A percentile compares a stretch with the other conserved stretches of the same genome.
Evolutionary conservation across 92 coral and sea anemone genomes (phyloP).

Genomic region (Zoanthus sansibaricus): DNA sequence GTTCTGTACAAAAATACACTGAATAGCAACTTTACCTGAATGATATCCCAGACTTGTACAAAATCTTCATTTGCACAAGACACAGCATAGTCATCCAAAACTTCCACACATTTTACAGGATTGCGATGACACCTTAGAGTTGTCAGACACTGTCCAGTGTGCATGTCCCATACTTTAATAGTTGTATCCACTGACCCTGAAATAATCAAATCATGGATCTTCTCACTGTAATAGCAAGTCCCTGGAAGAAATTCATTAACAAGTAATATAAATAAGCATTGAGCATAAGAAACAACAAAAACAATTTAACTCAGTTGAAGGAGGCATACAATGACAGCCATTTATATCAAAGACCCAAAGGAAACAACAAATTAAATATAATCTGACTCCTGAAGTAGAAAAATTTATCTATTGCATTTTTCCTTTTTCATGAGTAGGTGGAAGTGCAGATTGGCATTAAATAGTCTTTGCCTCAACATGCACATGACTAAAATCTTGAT

Average conservation of each 20-base stretch:
- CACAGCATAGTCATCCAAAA: constrained; percentile 58
- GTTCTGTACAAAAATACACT: no score
- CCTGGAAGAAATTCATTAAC: constrained; percentile 34
- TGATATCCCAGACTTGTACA: constrained; percentile 79
- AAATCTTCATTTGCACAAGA: constrained; percentile 75
- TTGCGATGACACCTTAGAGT: constrained; percentile 69
- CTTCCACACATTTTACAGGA: constrained; percentile 75
- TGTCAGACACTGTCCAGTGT: constrained; percentile 53
- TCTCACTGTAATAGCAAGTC: constrained; percentile 44
- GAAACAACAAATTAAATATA: no score
- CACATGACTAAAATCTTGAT: no score
- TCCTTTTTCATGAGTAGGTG: no score
- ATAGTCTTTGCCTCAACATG: no score
- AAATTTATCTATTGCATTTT: no score
- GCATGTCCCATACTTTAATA: constrained; percentile 83
- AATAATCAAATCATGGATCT: constrained; percentile 74
- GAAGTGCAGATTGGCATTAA: no score
- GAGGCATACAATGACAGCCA: no score
- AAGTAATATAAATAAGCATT: neutral
- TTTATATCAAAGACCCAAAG: no score
- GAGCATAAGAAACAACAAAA: no score
- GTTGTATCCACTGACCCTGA: constrained; percentile 84
- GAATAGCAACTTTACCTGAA: constrained; percentile 30
- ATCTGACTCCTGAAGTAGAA: no score
- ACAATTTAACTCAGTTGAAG: no score